phyloP scores from a whole-genome alignment of 2,113 vertebrate genomes.

The Ranitomeya imitator region DNA sequence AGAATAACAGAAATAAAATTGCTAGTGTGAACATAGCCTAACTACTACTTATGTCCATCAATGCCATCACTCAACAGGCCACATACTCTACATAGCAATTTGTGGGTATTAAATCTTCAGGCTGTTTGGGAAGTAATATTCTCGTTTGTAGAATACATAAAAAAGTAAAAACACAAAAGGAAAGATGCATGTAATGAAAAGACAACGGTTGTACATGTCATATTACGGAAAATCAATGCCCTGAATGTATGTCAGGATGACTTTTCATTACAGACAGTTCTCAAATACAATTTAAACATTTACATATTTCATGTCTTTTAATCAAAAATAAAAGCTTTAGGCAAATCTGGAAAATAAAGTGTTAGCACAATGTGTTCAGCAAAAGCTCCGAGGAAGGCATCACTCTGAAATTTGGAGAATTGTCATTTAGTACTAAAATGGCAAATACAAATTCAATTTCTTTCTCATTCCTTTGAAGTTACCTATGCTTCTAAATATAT shows the following conservation, averaged over 20 bases:
- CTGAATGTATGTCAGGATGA: background rate
- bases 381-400: background rate
- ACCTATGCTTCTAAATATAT: background rate
- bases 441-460: background rate
- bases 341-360: background rate
- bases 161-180: background rate
- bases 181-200: background rate
- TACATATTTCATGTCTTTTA: constrained; percentile 5
- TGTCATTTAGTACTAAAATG: background rate
- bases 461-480: background rate
- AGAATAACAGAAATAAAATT: too few relatives aligned
- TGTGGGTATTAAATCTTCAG: background rate
- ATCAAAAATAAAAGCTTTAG: constrained; percentile 2
- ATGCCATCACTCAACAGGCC: too few relatives aligned
- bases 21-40: too few relatives aligned
- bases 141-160: background rate
- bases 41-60: too few relatives aligned
- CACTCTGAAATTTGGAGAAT: background rate
- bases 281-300: background rate
- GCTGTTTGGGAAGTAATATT: background rate
- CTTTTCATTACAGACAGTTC: constrained; percentile 3
- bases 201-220: background rate
- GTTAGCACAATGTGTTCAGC: background rate
- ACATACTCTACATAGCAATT: background rate
- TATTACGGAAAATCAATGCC: background rate